phyloP scores from a whole-genome alignment of 2,888 invertebrate genomes.

The Lasioglossum zephyrum region DNA sequence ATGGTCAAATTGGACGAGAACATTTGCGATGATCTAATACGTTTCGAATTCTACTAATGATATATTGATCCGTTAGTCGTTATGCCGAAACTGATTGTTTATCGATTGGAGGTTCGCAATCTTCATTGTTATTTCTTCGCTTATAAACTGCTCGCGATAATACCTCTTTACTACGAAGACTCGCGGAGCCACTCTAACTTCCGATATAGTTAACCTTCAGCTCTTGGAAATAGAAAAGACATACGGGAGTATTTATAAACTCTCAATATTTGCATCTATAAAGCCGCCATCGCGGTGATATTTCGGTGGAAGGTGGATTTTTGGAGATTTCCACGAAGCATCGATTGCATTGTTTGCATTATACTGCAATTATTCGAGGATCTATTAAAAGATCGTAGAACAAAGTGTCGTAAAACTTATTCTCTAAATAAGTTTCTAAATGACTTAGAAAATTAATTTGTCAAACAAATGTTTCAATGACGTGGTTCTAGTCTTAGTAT shows the following conservation, averaged over 20 bases:
- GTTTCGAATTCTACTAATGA: not conserved
- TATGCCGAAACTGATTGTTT: not conserved
- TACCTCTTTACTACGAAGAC: slow-evolving; percentile 28
- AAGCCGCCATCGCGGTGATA: slow-evolving; percentile 24
- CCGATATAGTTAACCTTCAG: slow-evolving; percentile 55
- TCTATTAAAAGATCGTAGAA: no score
- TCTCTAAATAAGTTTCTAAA: no score
- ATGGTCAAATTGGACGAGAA: not conserved
- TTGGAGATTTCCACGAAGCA: not conserved
- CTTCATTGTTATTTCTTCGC: slow-evolving; percentile 42
- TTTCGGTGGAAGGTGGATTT: slow-evolving; percentile 22
- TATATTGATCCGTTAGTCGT: slow-evolving; percentile 24
- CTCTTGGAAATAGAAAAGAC: slow-evolving; percentile 58
- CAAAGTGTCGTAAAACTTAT: no score
- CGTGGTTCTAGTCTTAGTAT: not conserved
- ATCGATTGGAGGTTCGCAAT: slow-evolving; percentile 10
- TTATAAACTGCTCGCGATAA: slow-evolving; percentile 41
- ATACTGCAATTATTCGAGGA: not conserved
- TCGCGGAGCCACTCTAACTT: slow-evolving; percentile 44
- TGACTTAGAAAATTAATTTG: not conserved
- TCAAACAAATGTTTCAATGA: not conserved
- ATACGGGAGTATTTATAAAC: slow-evolving; percentile 53
- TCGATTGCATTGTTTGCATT: not conserved
- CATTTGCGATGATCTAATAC: not conserved
- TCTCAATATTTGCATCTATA: slow-evolving; percentile 40